These are phyloP conservation scores for Palythoa caribaeorum DNA, from an alignment of 92 coral and sea anemone species.

Conservation along the genomic window DNA sequence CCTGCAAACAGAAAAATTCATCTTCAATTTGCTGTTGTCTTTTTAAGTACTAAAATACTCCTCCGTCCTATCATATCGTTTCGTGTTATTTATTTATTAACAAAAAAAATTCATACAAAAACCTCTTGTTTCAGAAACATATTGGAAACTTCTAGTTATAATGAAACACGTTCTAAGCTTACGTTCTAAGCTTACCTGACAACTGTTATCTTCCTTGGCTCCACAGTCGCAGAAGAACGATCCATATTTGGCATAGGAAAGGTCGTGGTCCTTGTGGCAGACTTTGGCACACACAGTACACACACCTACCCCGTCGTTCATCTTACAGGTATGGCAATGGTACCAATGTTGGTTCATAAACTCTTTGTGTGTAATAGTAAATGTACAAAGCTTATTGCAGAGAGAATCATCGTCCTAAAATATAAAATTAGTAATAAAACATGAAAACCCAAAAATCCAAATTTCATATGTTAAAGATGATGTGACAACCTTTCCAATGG, in stretches of 20 bases:
- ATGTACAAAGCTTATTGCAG: slow-evolving; percentile 95
- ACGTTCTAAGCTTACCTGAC: slow-evolving; percentile 79
- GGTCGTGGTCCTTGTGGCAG: slow-evolving; percentile 98
- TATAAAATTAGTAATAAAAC: neutral
- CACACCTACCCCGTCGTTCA: slow-evolving; percentile 99
- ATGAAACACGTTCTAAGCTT: neutral
- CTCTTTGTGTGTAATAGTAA: slow-evolving; percentile 97
- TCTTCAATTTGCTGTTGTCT: no score
- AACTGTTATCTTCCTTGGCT: slow-evolving; percentile 98
- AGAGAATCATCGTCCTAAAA: slow-evolving; percentile 94
- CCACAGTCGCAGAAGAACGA: slow-evolving; percentile 99
- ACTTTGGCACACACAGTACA: slow-evolving; percentile 98
- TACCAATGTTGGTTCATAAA: slow-evolving; percentile 99
- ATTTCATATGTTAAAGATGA: neutral
- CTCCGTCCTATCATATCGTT: no score
- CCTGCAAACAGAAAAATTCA: no score
- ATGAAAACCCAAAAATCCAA: neutral
- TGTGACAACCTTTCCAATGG: neutral
- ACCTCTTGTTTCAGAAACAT: no score
- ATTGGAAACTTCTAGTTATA: no score
- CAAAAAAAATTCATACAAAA: no score
- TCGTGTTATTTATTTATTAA: no score
- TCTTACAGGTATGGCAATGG: slow-evolving; percentile 98
- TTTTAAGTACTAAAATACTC: no score
- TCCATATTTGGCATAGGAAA: slow-evolving; percentile 96